These are phyloP conservation scores for Vombatus ursinus DNA, from an alignment of 2,113 vertebrate species.

Conservation along the genomic window DNA sequence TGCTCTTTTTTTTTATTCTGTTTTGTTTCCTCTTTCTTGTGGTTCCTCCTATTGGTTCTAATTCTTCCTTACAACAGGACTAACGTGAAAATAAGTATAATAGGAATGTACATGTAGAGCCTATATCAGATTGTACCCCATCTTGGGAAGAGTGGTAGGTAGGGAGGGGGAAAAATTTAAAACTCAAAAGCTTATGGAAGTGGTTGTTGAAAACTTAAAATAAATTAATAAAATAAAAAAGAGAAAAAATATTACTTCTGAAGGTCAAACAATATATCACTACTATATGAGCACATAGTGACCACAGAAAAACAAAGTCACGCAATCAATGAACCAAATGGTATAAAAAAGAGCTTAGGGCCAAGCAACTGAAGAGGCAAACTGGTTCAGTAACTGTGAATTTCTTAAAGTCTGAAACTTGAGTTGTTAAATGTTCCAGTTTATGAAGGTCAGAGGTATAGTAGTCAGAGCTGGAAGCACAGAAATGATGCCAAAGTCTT, in stretches of 20 bases:
- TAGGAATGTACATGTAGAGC: too few species aligned
- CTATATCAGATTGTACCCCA: too few species aligned
- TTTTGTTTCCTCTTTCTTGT: too few species aligned
- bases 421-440: constrained; percentile 4
- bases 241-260: neutral
- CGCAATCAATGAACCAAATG: neutral
- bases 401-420: constrained; percentile 14
- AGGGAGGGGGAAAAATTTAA: too few species aligned
- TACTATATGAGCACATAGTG: neutral
- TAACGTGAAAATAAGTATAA: too few species aligned
- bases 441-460: neutral
- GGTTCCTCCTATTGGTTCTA: too few species aligned
- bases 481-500: neutral
- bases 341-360: constrained; percentile 19
- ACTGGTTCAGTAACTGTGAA: constrained; percentile 14
- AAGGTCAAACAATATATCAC: neutral
- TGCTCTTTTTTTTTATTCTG: too few species aligned
- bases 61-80: too few species aligned
- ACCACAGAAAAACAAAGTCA: neutral
- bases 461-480: constrained; percentile 4
- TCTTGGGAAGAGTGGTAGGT: too few species aligned
- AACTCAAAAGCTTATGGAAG: too few species aligned
- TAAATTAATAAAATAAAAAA: too few species aligned
- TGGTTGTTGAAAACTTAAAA: too few species aligned
- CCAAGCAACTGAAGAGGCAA: neutral